Base-by-base conservation (phyloP, 2,888 invertebrate species). In the Uropetala carovei region DNA sequence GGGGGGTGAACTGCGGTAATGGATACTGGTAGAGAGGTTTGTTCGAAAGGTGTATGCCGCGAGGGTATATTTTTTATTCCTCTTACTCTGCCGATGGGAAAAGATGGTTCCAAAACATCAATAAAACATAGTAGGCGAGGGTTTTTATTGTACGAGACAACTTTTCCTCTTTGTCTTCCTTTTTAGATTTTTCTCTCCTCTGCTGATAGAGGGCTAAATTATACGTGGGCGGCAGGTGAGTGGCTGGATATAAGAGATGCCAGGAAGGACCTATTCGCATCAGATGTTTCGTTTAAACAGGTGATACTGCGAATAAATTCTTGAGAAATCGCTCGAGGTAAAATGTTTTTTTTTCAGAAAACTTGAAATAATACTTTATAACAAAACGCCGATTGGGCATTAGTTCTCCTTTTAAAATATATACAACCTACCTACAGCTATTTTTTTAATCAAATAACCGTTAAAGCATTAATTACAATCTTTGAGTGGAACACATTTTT, bases 91-190 rank as follows among this genome's bases (percentile, higher is more conserved):
- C 89, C 43, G 64, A 18, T 30, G 16, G n/a, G 43, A 64, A 86
- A 64, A 43, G 89, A 89, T 89, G 89, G 60, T 89, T 43, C 89
- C 89, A 30, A 89, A 89, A 89, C 89, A 89, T 89, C 89, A 89
- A 89, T 89, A 89, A 89, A 64, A 60, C 89, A 89, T 89, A 64
- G 89, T 43, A 11, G 3, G 64, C 18, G 89, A 30, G 59, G 27
- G 60, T 59, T 68, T 60, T 89, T 89, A 64, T 89, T 89, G 89
- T 60, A 60, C 60, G 64, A 68, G 60, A 18, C 60, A 89, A 64
- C 64, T 89, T n/a, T 64, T 7, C 56, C 60, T 10, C 89, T 43
- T 43, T 22, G 30, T 64, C 64, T 89, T 30, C 18, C 86, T 10
- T 27, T 64, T 43, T 43, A 0, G 13, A 27, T 75, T 75, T 75